Evolutionary conservation across 2,888 invertebrate species (phyloP).

Genomic region (Leucophora obtusa): DNA sequence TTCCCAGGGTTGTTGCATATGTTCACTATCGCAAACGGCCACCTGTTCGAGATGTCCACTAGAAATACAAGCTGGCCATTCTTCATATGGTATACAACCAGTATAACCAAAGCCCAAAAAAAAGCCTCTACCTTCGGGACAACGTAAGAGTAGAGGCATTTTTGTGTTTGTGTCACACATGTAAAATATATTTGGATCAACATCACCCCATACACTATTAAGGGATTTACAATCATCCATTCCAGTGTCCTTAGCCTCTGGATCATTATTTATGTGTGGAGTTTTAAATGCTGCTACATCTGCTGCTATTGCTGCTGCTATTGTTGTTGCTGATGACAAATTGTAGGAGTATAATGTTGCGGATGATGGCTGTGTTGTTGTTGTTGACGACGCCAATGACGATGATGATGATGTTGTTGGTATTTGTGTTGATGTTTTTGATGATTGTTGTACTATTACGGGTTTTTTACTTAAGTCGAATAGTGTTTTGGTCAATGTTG

Average conservation of each 20-base stretch:
- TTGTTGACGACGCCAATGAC: background rate
- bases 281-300: conserved; percentile 22
- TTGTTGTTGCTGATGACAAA: conserved; percentile 45
- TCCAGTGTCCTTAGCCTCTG: conserved; percentile 53
- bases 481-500: conserved; percentile 31
- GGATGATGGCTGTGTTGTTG: background rate
- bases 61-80: conserved; percentile 72
- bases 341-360: conserved; percentile 25
- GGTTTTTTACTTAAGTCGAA: conserved; percentile 37
- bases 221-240: conserved; percentile 43
- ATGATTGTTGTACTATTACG: conserved; percentile 39
- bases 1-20: conserved; percentile 71
- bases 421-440: conserved; percentile 24
- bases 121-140: conserved; percentile 72
- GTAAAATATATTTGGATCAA: conserved; percentile 73
- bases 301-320: conserved; percentile 52
- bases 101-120: conserved; percentile 71
- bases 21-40: conserved; percentile 58
- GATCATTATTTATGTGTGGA: conserved; percentile 2
- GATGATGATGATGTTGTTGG: conserved; percentile 9
- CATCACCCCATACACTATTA: conserved; percentile 72
- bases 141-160: conserved; percentile 67
- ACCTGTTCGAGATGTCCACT: conserved; percentile 44
- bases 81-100: conserved; percentile 72
- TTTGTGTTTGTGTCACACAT: conserved; percentile 71